phyloP scores from a whole-genome alignment of 2,113 vertebrate genomes.

The Puntigrus tetrazona region DNA sequence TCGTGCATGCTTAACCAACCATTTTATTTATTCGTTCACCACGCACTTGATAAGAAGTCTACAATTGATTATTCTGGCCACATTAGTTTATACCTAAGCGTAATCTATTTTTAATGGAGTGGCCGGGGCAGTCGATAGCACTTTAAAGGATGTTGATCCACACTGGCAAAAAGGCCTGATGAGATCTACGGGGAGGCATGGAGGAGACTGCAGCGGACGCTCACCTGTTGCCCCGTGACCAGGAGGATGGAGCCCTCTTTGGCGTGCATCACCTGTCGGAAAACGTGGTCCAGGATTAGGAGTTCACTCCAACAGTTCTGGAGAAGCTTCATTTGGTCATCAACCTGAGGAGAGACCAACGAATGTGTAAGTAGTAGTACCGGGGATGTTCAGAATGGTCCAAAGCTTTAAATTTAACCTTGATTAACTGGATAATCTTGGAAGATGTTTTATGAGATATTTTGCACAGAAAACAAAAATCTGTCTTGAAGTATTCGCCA shows the following conservation, averaged over 20 bases:
- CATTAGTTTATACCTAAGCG: conserved; percentile 65
- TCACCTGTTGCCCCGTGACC: conserved; percentile 97
- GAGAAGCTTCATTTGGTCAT: conserved; percentile 99
- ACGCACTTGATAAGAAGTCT: conserved; percentile 59
- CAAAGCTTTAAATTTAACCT: background rate
- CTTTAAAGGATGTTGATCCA: conserved; percentile 61
- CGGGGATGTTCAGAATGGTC: background rate
- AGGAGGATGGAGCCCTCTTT: conserved; percentile 95
- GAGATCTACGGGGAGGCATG: conserved; percentile 35
- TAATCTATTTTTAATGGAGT: conserved; percentile 72
- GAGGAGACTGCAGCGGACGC: conserved; percentile 53
- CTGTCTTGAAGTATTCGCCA: no score
- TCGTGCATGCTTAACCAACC: conserved; percentile 53
- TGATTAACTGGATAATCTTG: background rate
- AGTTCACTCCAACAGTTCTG: conserved; percentile 99
- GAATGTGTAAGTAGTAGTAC: background rate
- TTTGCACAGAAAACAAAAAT: no score
- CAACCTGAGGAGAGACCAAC: conserved; percentile 79
- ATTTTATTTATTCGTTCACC: conserved; percentile 59
- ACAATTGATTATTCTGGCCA: conserved; percentile 68
- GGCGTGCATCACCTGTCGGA: conserved; percentile 93
- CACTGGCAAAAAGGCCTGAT: conserved; percentile 52
- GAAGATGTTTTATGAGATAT: background rate
- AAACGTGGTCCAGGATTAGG: conserved; percentile 96
- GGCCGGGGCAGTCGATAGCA: conserved; percentile 61